phyloP scores from a whole-genome alignment of 2,113 vertebrate genomes.

The Campylomormyrus numenius region DNA sequence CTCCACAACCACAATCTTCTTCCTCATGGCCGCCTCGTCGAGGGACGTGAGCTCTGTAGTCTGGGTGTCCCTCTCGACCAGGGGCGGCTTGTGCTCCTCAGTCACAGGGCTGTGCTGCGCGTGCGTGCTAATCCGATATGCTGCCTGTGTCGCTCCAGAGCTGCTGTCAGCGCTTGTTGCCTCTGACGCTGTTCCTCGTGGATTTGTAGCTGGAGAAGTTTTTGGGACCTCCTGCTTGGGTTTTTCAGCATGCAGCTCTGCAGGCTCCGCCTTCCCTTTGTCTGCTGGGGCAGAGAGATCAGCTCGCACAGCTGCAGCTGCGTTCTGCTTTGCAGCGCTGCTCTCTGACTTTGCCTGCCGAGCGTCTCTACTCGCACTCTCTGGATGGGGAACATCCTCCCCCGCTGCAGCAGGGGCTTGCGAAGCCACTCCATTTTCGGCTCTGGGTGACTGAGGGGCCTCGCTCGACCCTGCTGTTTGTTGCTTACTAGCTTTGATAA shows the following conservation, averaged over 20 bases:
- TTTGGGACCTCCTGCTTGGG: conserved; percentile 61
- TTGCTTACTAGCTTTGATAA: conserved; percentile 30
- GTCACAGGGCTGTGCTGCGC: conserved; percentile 44
- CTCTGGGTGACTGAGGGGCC: conserved; percentile 15
- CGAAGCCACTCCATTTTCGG: conserved; percentile 28
- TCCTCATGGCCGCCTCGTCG: conserved; percentile 59
- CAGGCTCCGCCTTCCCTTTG: conserved; percentile 67
- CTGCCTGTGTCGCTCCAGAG: conserved; percentile 53
- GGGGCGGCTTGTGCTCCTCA: conserved; percentile 47
- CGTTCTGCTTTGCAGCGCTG: conserved; percentile 50
- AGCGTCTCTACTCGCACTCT: conserved; percentile 31
- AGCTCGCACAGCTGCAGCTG: conserved; percentile 58
- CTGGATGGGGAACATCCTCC: conserved; percentile 29
- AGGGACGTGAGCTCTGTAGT: conserved; percentile 9
- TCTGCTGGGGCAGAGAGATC: conserved; percentile 61
- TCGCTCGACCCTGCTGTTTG: conserved; percentile 49
- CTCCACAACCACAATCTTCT: conserved; percentile 68
- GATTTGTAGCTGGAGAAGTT: conserved; percentile 56
- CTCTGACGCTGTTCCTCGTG: conserved; percentile 47
- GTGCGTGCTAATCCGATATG: conserved; percentile 63
- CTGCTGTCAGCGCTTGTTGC: conserved; percentile 48
- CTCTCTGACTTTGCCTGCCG: conserved; percentile 47
- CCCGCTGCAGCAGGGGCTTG: conserved; percentile 28
- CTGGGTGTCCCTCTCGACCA: conserved; percentile 35
- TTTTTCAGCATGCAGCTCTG: conserved; percentile 51